phyloP scores from a whole-genome alignment of 2,797 vertebrate species.

The Uromys caudimaculatus region DNA sequence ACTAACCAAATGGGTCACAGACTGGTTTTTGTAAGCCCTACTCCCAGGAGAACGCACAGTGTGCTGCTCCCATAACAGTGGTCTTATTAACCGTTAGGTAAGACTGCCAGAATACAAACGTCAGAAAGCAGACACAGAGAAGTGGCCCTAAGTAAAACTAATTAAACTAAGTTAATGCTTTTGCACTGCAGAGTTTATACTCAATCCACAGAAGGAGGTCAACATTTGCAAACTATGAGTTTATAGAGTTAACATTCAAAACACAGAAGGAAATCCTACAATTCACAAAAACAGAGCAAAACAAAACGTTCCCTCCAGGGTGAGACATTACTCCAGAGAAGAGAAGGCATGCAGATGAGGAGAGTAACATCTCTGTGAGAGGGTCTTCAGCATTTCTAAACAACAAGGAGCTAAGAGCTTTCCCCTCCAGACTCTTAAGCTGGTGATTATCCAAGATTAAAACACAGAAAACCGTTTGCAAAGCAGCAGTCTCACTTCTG shows the following conservation, averaged over 20 bases:
- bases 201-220: background rate
- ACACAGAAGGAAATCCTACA: background rate
- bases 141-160: background rate
- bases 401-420: background rate
- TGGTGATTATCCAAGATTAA: background rate
- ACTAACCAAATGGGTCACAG: background rate
- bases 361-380: background rate
- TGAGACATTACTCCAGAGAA: background rate
- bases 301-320: background rate
- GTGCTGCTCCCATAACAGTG: background rate
- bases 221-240: background rate
- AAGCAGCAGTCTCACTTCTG: background rate
- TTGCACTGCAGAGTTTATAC: background rate
- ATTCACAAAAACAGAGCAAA: background rate
- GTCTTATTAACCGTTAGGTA: background rate
- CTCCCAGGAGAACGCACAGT: background rate
- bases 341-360: background rate
- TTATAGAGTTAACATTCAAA: constrained; percentile 23
- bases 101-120: background rate
- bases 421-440: background rate
- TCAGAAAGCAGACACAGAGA: background rate
- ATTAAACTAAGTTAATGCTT: background rate
- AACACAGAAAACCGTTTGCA: background rate
- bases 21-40: background rate
- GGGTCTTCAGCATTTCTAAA: background rate